A percentile compares a stretch with the other conserved stretches of the same genome.
Evolutionary conservation across 92 coral and sea anemone genomes (phyloP).

Genomic region (Phymanthus crucifer): DNA sequence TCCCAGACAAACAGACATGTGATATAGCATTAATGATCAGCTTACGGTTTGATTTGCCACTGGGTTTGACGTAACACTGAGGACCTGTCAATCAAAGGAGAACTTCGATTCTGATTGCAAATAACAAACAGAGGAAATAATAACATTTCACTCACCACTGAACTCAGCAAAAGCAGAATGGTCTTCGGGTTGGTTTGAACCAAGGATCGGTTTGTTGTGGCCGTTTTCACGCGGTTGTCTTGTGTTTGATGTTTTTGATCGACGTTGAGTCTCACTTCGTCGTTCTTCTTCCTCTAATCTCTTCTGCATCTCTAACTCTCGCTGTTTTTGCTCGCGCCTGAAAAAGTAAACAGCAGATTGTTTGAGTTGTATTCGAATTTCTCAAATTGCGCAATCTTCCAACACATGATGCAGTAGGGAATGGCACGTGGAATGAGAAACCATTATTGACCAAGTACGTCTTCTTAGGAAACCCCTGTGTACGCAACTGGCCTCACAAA

Average conservation of each 20-base stretch:
- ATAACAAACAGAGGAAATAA: not conserved
- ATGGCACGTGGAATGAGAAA: too few relatives aligned
- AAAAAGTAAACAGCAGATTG: not conserved
- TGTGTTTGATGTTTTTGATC: constrained; percentile 42
- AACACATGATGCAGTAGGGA: too few relatives aligned
- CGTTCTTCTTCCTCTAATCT: constrained; percentile 58
- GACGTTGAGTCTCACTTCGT: constrained; percentile 29
- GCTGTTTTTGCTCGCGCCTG: constrained; percentile 47
- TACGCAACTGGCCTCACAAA: too few relatives aligned
- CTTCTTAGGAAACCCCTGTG: too few relatives aligned
- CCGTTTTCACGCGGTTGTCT: constrained; percentile 46
- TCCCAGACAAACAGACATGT: constrained; percentile 90
- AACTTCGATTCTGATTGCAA: not conserved
- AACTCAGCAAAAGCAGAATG: constrained; percentile 79
- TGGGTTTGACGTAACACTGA: constrained; percentile 94
- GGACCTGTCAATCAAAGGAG: constrained; percentile 62
- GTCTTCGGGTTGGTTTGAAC: constrained; percentile 46
- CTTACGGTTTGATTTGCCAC: constrained; percentile 94
- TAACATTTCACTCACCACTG: constrained; percentile 54
- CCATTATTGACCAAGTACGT: too few relatives aligned
- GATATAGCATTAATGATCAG: constrained; percentile 86
- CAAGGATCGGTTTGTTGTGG: constrained; percentile 19
- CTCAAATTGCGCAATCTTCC: too few relatives aligned
- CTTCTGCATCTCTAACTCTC: constrained; percentile 71
- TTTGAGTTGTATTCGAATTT: not conserved